Base-by-base conservation (phyloP, 2,113 vertebrate species). In the Heptranchias perlo region DNA sequence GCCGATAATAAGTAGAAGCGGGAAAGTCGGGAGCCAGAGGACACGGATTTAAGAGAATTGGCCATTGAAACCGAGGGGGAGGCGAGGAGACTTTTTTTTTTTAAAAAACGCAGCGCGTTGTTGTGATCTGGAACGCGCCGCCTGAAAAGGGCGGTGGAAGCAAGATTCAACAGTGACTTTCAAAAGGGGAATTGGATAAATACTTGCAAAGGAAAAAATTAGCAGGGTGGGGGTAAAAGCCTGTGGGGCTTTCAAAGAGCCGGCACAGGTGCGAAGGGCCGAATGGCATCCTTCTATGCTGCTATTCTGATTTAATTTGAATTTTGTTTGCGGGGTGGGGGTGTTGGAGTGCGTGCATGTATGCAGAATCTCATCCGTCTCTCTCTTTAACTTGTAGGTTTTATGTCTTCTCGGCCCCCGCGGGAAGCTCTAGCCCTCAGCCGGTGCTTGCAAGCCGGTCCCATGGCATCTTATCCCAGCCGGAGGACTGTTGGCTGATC, bases 281-380 rank as follows among this genome's bases (percentile, higher is more conserved):
- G 7, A 86, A 49, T 49, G 8, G 39, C 44, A 44, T 2, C 8
- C 44, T 49, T 35, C 10, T 13, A 8, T 11, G 31, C 35, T 31
- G 7, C 35, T 6, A 10, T n/a, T n/a, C n/a, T 35, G 69, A 3
- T 82, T 35, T n/a, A 35, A 39, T 39, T 82, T 82, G 76, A 82
- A 39, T n/a, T 8, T 0, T 87, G 47, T 4, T 52, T 13, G 6
- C 28, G 44, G 84, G 23, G 44, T 49, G 21, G 47, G 47, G 6
- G n/a, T n/a, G n/a, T n/a, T n/a, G 0, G 84, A 28, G 23, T 28
- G 47, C 10, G 47, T 82, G 25, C 73, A 28, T 97, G 96, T 96
- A 98, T 98, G 98, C 98, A 98, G 18, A 97, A 97, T 13, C 78
- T 61, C 87, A n/a, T 18, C 52, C 18, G 31, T 18, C 87, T n/a